A percentile compares a stretch with the other conserved stretches of the same genome.
Conservation (phyloP, 1,140 invertebrate genomes). For the Microplitis demolitor region DNA sequence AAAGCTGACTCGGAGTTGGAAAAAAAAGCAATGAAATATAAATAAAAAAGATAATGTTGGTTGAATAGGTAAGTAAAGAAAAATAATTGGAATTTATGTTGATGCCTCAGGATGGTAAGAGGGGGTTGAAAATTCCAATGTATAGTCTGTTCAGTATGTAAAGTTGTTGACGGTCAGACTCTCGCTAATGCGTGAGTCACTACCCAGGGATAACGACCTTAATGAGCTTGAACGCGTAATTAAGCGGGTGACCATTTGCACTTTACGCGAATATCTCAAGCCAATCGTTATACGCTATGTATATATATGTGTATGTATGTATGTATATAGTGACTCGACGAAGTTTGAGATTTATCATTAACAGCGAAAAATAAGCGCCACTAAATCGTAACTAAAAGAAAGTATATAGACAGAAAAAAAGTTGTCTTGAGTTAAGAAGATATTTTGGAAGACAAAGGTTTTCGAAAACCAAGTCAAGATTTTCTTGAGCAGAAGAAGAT, state of each 20-base stretch:
- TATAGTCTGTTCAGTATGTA: not conserved
- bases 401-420: not conserved
- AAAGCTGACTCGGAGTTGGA: not conserved
- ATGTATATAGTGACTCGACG: not conserved
- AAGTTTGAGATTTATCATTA: not conserved
- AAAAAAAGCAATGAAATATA: not conserved
- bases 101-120: not conserved
- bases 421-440: too few relatives aligned
- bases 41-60: constrained; percentile 1
- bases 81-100: constrained; percentile 10
- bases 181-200: constrained; percentile 29
- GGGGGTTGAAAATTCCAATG: constrained; percentile 22
- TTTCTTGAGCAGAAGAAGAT: too few relatives aligned
- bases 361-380: not conserved
- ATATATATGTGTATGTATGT: not conserved
- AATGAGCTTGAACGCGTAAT: constrained; percentile 33
- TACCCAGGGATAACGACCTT: constrained; percentile 21
- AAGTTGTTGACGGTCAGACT: not conserved
- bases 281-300: constrained; percentile 4
- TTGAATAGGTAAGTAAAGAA: not conserved
- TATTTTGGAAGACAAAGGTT: too few relatives aligned
- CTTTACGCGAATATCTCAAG: constrained; percentile 27
- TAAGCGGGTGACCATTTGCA: constrained; percentile 33
- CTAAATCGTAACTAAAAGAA: not conserved
- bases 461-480: too few relatives aligned